phyloP scores from a whole-genome alignment of 2,113 vertebrate genomes.

The Myotis lucifugus region DNA sequence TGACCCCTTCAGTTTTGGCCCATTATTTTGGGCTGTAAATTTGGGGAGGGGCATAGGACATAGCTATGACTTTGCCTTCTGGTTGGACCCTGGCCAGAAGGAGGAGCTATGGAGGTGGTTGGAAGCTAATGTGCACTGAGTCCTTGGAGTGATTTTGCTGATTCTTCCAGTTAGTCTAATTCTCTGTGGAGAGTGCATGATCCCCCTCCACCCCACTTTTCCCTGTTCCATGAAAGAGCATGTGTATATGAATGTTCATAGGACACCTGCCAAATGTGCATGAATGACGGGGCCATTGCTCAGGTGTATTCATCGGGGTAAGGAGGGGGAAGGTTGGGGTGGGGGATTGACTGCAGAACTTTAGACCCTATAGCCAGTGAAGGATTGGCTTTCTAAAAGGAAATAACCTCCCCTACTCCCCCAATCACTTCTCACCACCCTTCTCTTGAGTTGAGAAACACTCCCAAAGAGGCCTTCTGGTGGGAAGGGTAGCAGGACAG shows the following conservation, averaged over 20 bases:
- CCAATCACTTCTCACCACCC: not conserved
- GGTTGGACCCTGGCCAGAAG: not conserved
- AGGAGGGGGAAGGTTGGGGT: not conserved
- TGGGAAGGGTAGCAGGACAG: not conserved
- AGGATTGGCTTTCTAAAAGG: conserved; percentile 19
- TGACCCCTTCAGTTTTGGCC: not conserved
- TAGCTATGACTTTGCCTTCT: conserved; percentile 28
- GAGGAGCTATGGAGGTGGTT: not conserved
- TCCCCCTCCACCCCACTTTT: not conserved
- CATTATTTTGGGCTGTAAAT: not conserved
- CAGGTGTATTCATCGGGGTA: not conserved
- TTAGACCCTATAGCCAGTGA: not conserved
- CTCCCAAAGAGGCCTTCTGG: conserved; percentile 65
- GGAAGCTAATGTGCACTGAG: not conserved
- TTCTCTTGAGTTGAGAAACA: conserved; percentile 34
- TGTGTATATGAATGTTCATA: conserved; percentile 39
- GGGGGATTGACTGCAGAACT: not conserved
- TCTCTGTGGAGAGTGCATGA: conserved; percentile 71
- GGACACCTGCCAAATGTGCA: conserved; percentile 5
- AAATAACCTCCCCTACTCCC: not conserved
- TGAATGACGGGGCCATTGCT: not conserved
- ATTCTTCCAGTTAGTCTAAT: conserved; percentile 32
- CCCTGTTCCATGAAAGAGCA: conserved; percentile 10
- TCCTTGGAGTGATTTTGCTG: not conserved
- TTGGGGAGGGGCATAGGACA: not conserved